These are phyloP conservation scores for Bombyx mori DNA, from an alignment of 1,140 invertebrate genomes.

Conservation along the genomic window DNA sequence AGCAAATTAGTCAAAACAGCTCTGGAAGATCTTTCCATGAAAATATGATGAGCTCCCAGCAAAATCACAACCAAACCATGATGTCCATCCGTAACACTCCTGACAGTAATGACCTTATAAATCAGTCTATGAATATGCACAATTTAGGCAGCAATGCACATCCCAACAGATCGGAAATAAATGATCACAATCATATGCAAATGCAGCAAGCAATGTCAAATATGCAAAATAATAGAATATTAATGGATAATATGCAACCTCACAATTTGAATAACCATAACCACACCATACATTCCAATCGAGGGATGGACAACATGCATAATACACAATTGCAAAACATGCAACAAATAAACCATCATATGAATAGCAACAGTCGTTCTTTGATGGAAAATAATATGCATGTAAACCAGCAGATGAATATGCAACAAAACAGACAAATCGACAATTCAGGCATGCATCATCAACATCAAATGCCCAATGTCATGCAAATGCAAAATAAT, in stretches of 20 bases:
- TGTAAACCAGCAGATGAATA: constrained; percentile 51
- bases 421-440: constrained; percentile 60
- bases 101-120: constrained; percentile 46
- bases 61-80: constrained; percentile 50
- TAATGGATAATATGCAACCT: constrained; percentile 57
- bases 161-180: constrained; percentile 44
- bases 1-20: constrained; percentile 33
- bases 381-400: constrained; percentile 59
- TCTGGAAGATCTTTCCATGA: constrained; percentile 53
- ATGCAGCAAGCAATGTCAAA: constrained; percentile 55
- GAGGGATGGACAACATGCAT: constrained; percentile 56
- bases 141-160: constrained; percentile 46
- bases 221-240: constrained; percentile 63
- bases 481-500: constrained; percentile 62
- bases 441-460: constrained; percentile 52
- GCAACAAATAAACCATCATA: constrained; percentile 59
- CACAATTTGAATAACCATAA: constrained; percentile 49
- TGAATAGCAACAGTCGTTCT: constrained; percentile 36
- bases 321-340: constrained; percentile 55
- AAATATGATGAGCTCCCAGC: constrained; percentile 40
- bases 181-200: constrained; percentile 60
- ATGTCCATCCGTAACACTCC: constrained; percentile 47
- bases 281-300: constrained; percentile 54
- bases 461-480: constrained; percentile 58
- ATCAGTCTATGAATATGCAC: constrained; percentile 57